phyloP scores from a whole-genome alignment of 2,113 vertebrate genomes.

The Datnioides undecimradiatus region DNA sequence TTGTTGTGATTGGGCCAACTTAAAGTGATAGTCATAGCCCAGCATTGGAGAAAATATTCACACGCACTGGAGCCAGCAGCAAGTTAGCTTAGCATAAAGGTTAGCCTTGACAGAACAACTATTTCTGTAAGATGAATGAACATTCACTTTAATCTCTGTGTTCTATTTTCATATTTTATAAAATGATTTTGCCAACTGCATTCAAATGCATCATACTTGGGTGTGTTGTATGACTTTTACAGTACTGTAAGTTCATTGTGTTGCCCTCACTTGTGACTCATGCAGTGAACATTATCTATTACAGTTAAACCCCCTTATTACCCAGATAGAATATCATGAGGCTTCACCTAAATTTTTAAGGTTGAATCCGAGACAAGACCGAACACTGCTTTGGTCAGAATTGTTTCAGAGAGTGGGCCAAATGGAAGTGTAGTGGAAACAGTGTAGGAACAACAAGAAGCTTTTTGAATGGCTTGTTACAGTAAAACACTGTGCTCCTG shows the following conservation, averaged over 20 bases:
- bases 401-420: background rate
- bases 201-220: background rate
- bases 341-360: slow-evolving; percentile 17
- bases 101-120: background rate
- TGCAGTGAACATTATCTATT: slow-evolving; percentile 23
- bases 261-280: slow-evolving; percentile 16
- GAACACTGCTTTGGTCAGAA: slow-evolving; percentile 11
- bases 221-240: background rate
- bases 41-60: too few relatives aligned
- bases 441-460: background rate
- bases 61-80: background rate
- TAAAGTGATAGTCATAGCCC: background rate
- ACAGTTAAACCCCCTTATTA: slow-evolving; percentile 29
- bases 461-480: slow-evolving; percentile 1
- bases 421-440: slow-evolving; percentile 15
- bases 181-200: background rate
- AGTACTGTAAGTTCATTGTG: slow-evolving; percentile 6
- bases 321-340: slow-evolving; percentile 32
- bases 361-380: slow-evolving; percentile 38
- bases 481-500: slow-evolving; percentile 5
- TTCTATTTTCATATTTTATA: background rate
- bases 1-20: too few relatives aligned
- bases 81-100: background rate
- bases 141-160: background rate
- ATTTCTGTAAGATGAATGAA: background rate